Percentiles rank a stretch among this genome's conserved stretches.
Conservation (phyloP, 2,113 vertebrate genomes). For the Callionymus lyra region DNA sequence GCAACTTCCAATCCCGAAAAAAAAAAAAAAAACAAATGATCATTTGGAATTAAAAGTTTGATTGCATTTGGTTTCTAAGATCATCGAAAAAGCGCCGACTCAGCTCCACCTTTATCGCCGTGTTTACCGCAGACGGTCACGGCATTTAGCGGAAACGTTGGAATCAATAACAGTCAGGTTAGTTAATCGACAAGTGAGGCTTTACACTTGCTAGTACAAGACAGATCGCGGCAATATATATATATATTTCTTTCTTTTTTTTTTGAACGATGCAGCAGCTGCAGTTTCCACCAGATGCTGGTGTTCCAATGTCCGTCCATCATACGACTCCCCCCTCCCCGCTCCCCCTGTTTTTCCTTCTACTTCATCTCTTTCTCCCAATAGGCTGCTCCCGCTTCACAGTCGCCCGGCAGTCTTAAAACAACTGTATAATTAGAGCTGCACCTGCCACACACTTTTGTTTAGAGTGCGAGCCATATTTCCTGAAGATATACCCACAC, state of each 20-base stretch:
- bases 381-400: slow-evolving; percentile 61
- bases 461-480: slow-evolving; percentile 32
- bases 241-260: too few relatives aligned
- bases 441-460: slow-evolving; percentile 62
- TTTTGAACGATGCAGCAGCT: slow-evolving; percentile 66
- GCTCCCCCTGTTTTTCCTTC: slow-evolving; percentile 33
- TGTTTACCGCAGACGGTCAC: slow-evolving; percentile 21
- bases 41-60: too few relatives aligned
- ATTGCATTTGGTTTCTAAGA: too few relatives aligned
- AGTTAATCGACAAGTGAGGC: slow-evolving; percentile 73
- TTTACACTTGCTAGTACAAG: slow-evolving; percentile 74
- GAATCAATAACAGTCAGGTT: slow-evolving; percentile 71
- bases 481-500: too few relatives aligned
- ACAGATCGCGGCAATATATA: slow-evolving; percentile 71
- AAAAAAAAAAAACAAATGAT: too few relatives aligned
- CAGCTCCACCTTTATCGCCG: slow-evolving; percentile 17
- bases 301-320: slow-evolving; percentile 68
- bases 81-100: neutral
- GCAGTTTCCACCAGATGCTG: slow-evolving; percentile 71
- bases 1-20: slow-evolving; percentile 10
- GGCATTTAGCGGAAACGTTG: slow-evolving; percentile 61
- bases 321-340: slow-evolving; percentile 40
- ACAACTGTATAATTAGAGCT: slow-evolving; percentile 75
- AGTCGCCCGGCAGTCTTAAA: slow-evolving; percentile 72
- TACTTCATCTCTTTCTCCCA: slow-evolving; percentile 45